Evolutionary conservation across 2,888 invertebrate species (phyloP).

Genomic region (Sarcophaga variegata): DNA sequence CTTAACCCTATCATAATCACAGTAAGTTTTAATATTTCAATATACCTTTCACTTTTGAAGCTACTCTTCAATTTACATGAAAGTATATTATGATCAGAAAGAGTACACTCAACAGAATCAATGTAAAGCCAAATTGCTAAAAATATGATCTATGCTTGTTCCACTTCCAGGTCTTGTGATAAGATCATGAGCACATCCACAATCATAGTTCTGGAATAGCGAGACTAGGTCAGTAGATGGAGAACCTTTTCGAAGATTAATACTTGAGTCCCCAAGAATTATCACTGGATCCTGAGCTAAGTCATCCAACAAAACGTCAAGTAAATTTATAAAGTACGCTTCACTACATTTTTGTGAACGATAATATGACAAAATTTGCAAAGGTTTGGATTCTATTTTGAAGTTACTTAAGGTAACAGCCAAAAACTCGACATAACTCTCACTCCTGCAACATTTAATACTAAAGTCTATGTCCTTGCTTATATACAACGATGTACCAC

Average conservation of each 20-base stretch:
- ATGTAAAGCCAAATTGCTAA: too few species aligned
- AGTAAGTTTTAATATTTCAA: not conserved
- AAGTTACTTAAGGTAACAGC: constrained; percentile 1
- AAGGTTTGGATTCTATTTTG: constrained; percentile 2
- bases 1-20: constrained; percentile 1
- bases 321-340: not conserved
- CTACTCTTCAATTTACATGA: not conserved
- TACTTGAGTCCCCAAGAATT: too few species aligned
- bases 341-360: constrained; percentile 4
- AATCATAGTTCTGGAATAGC: too few species aligned
- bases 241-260: too few species aligned
- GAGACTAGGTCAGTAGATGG: too few species aligned
- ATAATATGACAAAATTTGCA: not conserved
- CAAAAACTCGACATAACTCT: not conserved
- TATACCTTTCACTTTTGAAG: too few species aligned
- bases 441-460: not conserved
- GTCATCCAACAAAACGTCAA: not conserved
- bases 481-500: constrained; percentile 8
- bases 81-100: constrained; percentile 14
- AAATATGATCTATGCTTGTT: too few species aligned
- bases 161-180: too few species aligned
- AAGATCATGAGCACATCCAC: too few species aligned
- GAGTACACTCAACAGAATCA: constrained; percentile 2
- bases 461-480: not conserved
- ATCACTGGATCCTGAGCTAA: not conserved